Conservation (phyloP, 2,113 vertebrate species). For the Podarcis cretensis region DNA sequence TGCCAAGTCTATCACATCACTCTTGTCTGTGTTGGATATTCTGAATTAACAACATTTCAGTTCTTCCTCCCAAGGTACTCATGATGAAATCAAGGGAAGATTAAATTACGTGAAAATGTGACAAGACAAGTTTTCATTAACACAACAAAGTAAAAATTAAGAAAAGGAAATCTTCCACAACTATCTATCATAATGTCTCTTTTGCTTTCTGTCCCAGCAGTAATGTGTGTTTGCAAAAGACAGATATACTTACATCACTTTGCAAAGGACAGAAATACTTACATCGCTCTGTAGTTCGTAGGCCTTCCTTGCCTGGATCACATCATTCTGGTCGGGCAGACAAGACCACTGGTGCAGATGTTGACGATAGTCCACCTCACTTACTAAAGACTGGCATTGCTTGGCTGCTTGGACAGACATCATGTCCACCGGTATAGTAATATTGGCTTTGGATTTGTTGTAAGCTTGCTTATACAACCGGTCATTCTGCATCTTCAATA, state of each 20-base stretch:
- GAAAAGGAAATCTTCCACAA: background rate
- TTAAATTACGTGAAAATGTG: background rate
- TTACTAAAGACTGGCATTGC: slow-evolving; percentile 85
- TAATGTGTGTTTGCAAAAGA: accelerated
- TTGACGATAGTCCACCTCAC: slow-evolving; percentile 87
- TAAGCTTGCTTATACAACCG: slow-evolving; percentile 86
- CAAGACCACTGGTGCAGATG: slow-evolving; percentile 91
- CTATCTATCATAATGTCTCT: background rate
- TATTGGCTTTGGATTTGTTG: slow-evolving; percentile 86
- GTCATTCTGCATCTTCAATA: slow-evolving; percentile 84
- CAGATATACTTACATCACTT: slow-evolving; percentile 78
- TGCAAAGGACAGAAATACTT: slow-evolving; percentile 38
- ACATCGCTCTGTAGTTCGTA: slow-evolving; percentile 92
- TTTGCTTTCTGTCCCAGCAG: accelerated
- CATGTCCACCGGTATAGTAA: slow-evolving; percentile 84
- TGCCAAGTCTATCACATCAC: background rate
- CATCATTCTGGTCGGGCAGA: slow-evolving; percentile 91
- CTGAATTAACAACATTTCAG: background rate
- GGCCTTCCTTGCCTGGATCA: slow-evolving; percentile 90
- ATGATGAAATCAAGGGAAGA: background rate
- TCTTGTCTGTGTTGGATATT: background rate
- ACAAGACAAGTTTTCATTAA: background rate
- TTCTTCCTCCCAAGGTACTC: background rate
- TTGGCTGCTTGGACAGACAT: slow-evolving; percentile 85
- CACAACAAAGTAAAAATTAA: background rate